Base-by-base conservation (phyloP, 1,140 invertebrate species). In the Pseudomyrmex concolor region DNA sequence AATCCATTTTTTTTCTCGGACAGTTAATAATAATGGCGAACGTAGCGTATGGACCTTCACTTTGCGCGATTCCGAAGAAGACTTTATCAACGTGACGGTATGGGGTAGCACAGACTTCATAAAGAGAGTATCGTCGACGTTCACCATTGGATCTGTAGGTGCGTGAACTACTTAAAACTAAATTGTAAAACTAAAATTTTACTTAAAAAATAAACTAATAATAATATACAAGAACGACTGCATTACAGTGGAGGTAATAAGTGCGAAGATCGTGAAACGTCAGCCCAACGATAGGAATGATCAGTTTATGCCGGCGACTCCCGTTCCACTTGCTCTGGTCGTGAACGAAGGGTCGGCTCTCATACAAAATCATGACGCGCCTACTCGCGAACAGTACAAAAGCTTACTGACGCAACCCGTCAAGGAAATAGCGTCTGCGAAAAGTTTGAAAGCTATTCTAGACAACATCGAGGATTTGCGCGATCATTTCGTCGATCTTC, bases 11-110 rank as follows among this genome's bases (percentile, higher is more conserved):
- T 25, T 25, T 25, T 25, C 25, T 25, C 25, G 25, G 3, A 25
- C 8, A 91, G 91, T 88, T 86, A 90, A 86, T 68, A 90, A 86
- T 68, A 73, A 83, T 0, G 94, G 95, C 66, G 92, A 93, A 51
- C 92, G 95, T 85, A 95, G 94, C 4, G 96, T 97, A 50, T 97
- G 96, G 95, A 96, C 95, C 83, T 96, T 97, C 88, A 97, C 96
- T 1, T 78, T 97, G 9, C 92, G 96, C 74, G 96, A 97, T 94
- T 96, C 96, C 8, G 92, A 95, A 7, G 88, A 95, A 2, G 96
- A 97, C 91, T 96, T 95, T 34, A 96, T 96, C 54, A 97, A 97
- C 91, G 95, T 95, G 2, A 95, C 96, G 13, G 95, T 95, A 81
- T 97, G 96, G 96, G 96, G 96, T 10, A 94, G 94, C 25, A 91